phyloP scores from a whole-genome alignment of 2,113 vertebrate species.

The Eclectus roratus region DNA sequence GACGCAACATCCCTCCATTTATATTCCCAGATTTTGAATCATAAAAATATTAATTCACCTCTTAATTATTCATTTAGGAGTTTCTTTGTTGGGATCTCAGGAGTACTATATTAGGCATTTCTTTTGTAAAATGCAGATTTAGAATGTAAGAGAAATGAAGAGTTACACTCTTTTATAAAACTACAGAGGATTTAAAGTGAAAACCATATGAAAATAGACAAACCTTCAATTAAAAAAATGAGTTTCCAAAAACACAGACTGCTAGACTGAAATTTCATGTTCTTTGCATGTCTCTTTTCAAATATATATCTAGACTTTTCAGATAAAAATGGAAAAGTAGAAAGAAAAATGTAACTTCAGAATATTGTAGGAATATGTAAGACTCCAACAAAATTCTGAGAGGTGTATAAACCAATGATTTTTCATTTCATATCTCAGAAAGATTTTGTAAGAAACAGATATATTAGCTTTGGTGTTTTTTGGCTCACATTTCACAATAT shows the following conservation, averaged over 20 bases:
- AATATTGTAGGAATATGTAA: constrained; percentile 6
- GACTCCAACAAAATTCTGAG: constrained; percentile 29
- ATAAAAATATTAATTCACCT: constrained; percentile 64
- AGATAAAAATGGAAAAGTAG: constrained; percentile 52
- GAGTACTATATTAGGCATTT: constrained; percentile 62
- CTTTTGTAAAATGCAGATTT: constrained; percentile 64
- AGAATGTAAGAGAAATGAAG: constrained; percentile 57
- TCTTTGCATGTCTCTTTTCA: constrained; percentile 45
- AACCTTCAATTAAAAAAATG: constrained; percentile 57
- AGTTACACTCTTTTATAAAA: constrained; percentile 44
- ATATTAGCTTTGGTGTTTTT: constrained; percentile 12
- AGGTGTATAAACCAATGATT: constrained; percentile 8
- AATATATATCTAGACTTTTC: constrained; percentile 44
- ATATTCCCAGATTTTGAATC: constrained; percentile 66
- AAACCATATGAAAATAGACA: constrained; percentile 61
- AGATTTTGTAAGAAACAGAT: constrained; percentile 17
- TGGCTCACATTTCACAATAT: background rate
- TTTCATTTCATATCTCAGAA: constrained; percentile 25
- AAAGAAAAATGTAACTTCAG: constrained; percentile 26
- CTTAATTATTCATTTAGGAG: constrained; percentile 70
- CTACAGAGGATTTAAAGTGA: constrained; percentile 65
- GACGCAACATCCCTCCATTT: constrained; percentile 66
- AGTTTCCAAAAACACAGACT: constrained; percentile 41
- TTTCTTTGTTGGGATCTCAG: constrained; percentile 62
- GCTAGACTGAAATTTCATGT: constrained; percentile 46